Base-by-base conservation (phyloP, 2,113 vertebrate genomes). In the Perccottus glenii region DNA sequence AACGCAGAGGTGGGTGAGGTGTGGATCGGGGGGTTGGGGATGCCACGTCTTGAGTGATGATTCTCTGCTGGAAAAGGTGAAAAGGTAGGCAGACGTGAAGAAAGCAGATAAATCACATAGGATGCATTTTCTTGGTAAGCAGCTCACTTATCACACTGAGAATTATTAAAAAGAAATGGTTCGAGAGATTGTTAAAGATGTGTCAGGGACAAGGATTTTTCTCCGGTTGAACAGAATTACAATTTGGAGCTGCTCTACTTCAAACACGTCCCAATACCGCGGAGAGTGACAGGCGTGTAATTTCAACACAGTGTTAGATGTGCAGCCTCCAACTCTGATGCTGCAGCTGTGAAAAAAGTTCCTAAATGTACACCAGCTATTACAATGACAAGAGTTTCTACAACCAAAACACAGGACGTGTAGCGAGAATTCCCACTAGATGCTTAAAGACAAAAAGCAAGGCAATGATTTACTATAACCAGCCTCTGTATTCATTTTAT, bases 281-380 rank as follows among this genome's bases (percentile, higher is more conserved):
- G 64, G 79, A 82, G 79, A 84, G 74, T 75, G 81, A 84, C 66
- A 60, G 77, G 70, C 73, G 60, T 80, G 78, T 80, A 61, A 82
- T 79, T 75, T 64, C 72, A 67, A 49, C 77, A 60, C 72, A 60
- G 57, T 65, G 74, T 72, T 83, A 64, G 70, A 83, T 80, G 78
- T 77, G 63, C 67, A 43, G 49, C 56, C 60, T 75, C 64, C 32
- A 62, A 70, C 57, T 74, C 75, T 51, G 64, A 74, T 56, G 75
- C 72, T 65, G 69, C 59, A 68, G 80, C 66, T 71, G 73, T 64
- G 66, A 63, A 8, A 66, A 67, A 78, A 78, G 64, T 82, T 75
- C 58, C 75, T 80, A 45, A 68, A 78, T 73, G 70, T 60, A 68
- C 45, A 80, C 43, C 67, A 73, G 74, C 58, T 75, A 78, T 84